phyloP scores from a whole-genome alignment of 2,888 invertebrate species.

The Trissolcus brochymenae region DNA sequence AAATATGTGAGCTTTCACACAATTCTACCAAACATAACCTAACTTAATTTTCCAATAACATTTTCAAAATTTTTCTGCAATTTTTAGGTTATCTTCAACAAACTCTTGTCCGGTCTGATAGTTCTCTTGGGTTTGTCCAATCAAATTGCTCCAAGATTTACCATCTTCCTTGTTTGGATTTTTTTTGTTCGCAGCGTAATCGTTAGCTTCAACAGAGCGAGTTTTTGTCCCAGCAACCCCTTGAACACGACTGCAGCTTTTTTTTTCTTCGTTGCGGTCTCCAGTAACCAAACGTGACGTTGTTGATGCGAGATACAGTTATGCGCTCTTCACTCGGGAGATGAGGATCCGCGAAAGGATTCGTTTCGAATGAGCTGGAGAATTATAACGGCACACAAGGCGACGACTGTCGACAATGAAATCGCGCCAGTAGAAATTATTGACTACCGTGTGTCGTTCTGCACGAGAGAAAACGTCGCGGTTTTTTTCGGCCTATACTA shows the following conservation, averaged over 20 bases:
- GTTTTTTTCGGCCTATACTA: conserved; percentile 22
- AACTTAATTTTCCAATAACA: too few relatives aligned
- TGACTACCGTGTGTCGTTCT: conserved; percentile 27
- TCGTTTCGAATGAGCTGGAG: conserved; percentile 71
- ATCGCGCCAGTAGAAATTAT: conserved; percentile 44
- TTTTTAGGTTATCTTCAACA: too few relatives aligned
- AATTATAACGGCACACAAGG: conserved; percentile 73
- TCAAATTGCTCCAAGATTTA: too few relatives aligned
- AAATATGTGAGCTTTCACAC: too few relatives aligned
- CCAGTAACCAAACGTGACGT: conserved; percentile 51
- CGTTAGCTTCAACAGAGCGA: too few relatives aligned
- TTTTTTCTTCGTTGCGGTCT: conserved; percentile 7
- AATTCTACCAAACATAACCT: too few relatives aligned
- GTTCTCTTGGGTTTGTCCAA: too few relatives aligned
- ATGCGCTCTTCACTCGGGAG: conserved; percentile 62
- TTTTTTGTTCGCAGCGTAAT: too few relatives aligned
- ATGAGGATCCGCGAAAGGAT: conserved; percentile 65
- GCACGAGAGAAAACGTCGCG: conserved; percentile 27
- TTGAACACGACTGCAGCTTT: neutral
- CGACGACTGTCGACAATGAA: conserved; percentile 61
- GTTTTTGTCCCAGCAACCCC: conserved; percentile 16
- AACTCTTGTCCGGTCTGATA: too few relatives aligned
- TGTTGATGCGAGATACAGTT: conserved; percentile 68
- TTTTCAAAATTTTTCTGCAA: too few relatives aligned
- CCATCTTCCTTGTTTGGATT: too few relatives aligned